Conservation (phyloP, 2,113 vertebrate species). For the Petroica traversi region DNA sequence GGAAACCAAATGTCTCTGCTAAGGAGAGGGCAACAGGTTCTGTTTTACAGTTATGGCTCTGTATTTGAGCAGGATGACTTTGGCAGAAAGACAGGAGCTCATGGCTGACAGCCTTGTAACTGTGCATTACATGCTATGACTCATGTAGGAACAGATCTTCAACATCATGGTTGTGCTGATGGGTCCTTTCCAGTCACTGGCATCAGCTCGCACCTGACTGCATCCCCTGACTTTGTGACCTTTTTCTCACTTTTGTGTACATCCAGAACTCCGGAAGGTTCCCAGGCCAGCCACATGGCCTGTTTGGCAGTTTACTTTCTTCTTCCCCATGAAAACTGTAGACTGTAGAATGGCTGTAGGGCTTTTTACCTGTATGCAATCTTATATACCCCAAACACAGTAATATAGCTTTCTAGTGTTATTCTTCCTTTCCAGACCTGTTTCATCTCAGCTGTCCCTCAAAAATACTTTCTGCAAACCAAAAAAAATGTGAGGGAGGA, state of each 20-base stretch:
- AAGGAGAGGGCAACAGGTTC: neutral
- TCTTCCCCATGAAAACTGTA: neutral
- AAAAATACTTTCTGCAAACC: neutral
- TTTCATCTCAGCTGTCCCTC: neutral
- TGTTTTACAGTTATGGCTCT: neutral
- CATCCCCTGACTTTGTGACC: neutral
- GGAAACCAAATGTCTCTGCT: neutral
- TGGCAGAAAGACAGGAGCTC: neutral
- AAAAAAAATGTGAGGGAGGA: neutral
- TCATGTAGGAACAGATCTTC: neutral
- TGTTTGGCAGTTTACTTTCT: neutral
- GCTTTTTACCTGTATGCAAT: neutral
- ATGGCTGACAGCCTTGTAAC: neutral
- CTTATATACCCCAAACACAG: neutral
- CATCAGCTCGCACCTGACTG: neutral
- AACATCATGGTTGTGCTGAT: neutral
- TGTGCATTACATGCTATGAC: neutral
- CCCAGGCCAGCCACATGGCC: neutral
- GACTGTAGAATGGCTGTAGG: neutral
- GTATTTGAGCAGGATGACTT: neutral
- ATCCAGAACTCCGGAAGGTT: neutral
- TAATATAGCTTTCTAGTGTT: neutral
- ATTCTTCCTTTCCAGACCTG: neutral
- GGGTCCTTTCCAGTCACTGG: neutral
- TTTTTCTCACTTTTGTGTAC: neutral